Conservation (phyloP, 2,888 invertebrate species). For the Tachina grossa region DNA sequence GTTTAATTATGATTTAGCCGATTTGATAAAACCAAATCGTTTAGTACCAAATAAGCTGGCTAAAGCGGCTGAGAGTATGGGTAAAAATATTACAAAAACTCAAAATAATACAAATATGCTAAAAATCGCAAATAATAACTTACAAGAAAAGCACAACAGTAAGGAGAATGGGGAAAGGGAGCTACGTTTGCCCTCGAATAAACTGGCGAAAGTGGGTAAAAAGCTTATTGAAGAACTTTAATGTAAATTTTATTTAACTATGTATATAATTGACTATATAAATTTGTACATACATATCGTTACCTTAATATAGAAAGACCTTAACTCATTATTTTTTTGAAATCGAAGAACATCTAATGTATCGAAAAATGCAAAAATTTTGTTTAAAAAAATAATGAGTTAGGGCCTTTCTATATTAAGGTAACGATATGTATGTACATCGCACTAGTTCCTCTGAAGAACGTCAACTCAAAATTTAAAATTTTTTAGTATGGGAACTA, state of each 20-base stretch:
- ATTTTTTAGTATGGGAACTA: too few relatives aligned
- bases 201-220: constrained; percentile 7
- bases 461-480: too few relatives aligned
- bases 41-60: constrained; percentile 78
- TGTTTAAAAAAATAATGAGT: too few relatives aligned
- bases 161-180: neutral
- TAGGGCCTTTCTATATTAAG: too few relatives aligned
- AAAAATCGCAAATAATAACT: neutral
- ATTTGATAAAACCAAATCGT: constrained; percentile 80
- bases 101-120: neutral
- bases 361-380: too few relatives aligned
- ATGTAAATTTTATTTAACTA: constrained; percentile 20
- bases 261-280: neutral
- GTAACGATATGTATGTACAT: too few relatives aligned
- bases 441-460: too few relatives aligned
- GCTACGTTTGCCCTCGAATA: constrained; percentile 18
- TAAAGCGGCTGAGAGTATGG: constrained; percentile 77
- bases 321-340: too few relatives aligned
- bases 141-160: neutral
- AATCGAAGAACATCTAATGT: too few relatives aligned
- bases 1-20: constrained; percentile 79
- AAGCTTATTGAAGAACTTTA: constrained; percentile 73
- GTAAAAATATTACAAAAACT: constrained; percentile 60
- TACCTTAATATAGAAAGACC: too few relatives aligned
- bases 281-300: too few relatives aligned